Evolutionary conservation across 2,888 invertebrate genomes (phyloP).

Genomic region (Neoaliturus tenellus): DNA sequence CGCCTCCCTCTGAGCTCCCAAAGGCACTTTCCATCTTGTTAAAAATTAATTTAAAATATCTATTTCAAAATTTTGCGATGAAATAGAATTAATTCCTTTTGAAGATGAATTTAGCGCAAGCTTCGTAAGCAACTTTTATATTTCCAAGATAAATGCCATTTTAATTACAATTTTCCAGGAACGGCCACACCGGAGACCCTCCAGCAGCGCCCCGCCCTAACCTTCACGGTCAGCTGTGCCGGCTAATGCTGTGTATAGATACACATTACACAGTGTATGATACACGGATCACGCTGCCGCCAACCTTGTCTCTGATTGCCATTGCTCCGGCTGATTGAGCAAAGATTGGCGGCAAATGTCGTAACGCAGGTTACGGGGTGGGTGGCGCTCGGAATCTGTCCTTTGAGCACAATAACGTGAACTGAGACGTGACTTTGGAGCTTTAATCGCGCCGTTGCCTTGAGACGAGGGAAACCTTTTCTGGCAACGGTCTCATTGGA

Average conservation of each 20-base stretch:
- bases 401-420: slow-evolving; percentile 30
- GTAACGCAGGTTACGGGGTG: background rate
- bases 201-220: background rate
- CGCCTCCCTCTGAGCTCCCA: too few relatives aligned
- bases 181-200: background rate
- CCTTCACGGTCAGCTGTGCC: background rate
- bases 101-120: too few relatives aligned
- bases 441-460: background rate
- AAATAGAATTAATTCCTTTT: too few relatives aligned
- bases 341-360: slow-evolving; percentile 1
- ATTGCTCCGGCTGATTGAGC: background rate
- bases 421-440: slow-evolving; percentile 3
- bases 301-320: background rate
- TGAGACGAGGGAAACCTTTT: background rate
- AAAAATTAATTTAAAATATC: too few relatives aligned
- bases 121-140: too few relatives aligned
- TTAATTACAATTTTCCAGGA: too few relatives aligned
- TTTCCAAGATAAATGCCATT: too few relatives aligned
- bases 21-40: too few relatives aligned
- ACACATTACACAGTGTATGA: background rate
- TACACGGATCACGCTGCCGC: background rate
- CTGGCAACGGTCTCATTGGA: background rate
- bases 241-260: background rate
- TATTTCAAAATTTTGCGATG: too few relatives aligned
- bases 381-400: background rate